Evolutionary conservation across 2,888 invertebrate species (phyloP).

Genomic region (Synanthedon myopaeformis): DNA sequence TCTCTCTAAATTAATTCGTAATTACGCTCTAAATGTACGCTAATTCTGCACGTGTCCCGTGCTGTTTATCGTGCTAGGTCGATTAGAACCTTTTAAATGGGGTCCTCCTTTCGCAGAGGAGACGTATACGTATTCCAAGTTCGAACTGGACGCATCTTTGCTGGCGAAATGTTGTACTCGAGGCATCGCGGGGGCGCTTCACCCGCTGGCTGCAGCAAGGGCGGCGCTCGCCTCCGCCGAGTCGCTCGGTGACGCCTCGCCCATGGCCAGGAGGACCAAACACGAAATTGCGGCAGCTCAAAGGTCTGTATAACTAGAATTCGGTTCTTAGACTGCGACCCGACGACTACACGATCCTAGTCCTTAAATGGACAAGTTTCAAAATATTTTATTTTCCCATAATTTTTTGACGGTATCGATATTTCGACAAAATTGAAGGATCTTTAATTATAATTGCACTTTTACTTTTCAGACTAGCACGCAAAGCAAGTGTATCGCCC

Average conservation of each 20-base stretch:
- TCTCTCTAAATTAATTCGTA: too few species aligned
- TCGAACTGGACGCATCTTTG: slow-evolving; percentile 73
- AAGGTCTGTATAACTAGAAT: slow-evolving; percentile 45
- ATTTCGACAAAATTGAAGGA: background rate
- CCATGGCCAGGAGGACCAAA: slow-evolving; percentile 93
- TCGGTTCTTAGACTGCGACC: too few species aligned
- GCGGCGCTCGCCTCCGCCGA: slow-evolving; percentile 49
- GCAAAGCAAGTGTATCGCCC: slow-evolving; percentile 75
- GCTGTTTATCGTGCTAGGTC: background rate
- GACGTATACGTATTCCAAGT: slow-evolving; percentile 70
- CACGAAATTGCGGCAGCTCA: slow-evolving; percentile 95
- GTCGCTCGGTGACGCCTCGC: slow-evolving; percentile 80
- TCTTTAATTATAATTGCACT: background rate
- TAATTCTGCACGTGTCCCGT: too few species aligned
- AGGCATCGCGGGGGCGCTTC: slow-evolving; percentile 32
- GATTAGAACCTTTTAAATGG: too few species aligned
- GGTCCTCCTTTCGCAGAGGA: slow-evolving; percentile 28
- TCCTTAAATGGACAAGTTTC: too few species aligned
- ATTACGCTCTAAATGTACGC: too few species aligned
- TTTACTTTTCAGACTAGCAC: slow-evolving; percentile 54
- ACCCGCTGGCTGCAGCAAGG: slow-evolving; percentile 34
- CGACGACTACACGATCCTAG: too few species aligned
- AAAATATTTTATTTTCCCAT: too few species aligned
- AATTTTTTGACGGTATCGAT: background rate
- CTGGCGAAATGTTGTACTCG: slow-evolving; percentile 39